phyloP scores from a whole-genome alignment of 2,888 invertebrate genomes.

The Chrysina gloriosa region DNA sequence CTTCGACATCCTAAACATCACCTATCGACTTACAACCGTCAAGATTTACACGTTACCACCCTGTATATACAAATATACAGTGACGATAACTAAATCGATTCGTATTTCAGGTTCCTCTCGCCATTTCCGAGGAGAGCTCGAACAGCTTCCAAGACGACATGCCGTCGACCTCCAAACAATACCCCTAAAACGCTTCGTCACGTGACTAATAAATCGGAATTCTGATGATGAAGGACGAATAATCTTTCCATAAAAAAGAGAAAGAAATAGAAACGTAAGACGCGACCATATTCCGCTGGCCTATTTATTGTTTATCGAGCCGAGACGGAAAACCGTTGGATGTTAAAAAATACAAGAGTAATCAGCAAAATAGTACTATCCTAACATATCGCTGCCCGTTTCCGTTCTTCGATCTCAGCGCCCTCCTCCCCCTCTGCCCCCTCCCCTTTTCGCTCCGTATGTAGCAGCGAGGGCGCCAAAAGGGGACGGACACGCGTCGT shows the following conservation, averaged over 20 bases:
- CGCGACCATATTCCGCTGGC: not conserved
- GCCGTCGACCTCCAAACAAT: constrained; percentile 65
- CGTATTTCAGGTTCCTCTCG: constrained; percentile 62
- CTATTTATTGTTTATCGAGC: not conserved
- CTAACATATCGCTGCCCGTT: constrained; percentile 16
- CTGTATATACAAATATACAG: no score
- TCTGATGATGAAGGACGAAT: no score
- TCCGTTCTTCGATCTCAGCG: constrained; percentile 30
- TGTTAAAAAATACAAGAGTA: constrained; percentile 1
- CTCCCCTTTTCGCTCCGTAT: no score
- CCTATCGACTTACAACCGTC: no score
- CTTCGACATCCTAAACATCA: no score
- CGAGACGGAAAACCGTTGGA: not conserved
- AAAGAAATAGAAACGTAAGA: not conserved
- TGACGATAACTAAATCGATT: not conserved
- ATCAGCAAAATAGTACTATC: not conserved
- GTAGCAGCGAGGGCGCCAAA: no score
- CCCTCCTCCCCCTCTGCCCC: no score
- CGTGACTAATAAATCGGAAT: no score
- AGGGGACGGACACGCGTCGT: no score
- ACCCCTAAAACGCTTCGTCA: constrained; percentile 52
- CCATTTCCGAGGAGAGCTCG: constrained; percentile 62
- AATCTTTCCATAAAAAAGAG: not conserved
- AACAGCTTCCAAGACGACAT: constrained; percentile 63
- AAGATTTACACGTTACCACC: no score